These are phyloP conservation scores for Gasterosteus nipponicus DNA, from an alignment of 2,113 vertebrate species.

Conservation along the genomic window DNA sequence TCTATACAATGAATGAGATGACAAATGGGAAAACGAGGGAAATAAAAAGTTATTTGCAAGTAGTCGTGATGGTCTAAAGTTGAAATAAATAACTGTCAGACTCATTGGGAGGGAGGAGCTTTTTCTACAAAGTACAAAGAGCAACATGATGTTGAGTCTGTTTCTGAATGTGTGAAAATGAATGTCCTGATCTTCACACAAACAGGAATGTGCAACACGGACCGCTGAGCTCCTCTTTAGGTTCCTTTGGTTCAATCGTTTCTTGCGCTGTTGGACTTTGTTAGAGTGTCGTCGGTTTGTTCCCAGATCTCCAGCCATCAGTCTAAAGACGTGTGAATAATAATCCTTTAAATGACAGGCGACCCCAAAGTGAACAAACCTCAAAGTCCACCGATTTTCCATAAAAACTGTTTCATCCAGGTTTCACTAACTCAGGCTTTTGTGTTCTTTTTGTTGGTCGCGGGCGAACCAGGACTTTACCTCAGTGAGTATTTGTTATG, in stretches of 20 bases:
- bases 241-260: not conserved
- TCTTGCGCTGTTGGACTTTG: not conserved
- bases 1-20: not conserved
- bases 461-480: conserved; percentile 79
- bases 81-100: not conserved
- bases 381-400: not conserved
- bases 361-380: not conserved
- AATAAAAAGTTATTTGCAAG: not conserved
- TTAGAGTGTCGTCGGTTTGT: not conserved
- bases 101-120: not conserved
- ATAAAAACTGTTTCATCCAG: not conserved
- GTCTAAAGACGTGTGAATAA: not conserved
- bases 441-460: conserved; percentile 2
- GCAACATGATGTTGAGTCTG: not conserved
- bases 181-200: not conserved
- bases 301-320: not conserved
- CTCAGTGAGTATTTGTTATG: conserved; percentile 77
- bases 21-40: not conserved
- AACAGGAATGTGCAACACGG: not conserved
- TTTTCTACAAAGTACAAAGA: not conserved
- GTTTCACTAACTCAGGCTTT: conserved; percentile 20
- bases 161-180: not conserved
- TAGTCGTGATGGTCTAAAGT: not conserved
- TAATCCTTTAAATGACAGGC: not conserved
- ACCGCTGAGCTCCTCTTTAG: not conserved